phyloP scores from a whole-genome alignment of 1,140 invertebrate species.

The Drosophila takahashii region DNA sequence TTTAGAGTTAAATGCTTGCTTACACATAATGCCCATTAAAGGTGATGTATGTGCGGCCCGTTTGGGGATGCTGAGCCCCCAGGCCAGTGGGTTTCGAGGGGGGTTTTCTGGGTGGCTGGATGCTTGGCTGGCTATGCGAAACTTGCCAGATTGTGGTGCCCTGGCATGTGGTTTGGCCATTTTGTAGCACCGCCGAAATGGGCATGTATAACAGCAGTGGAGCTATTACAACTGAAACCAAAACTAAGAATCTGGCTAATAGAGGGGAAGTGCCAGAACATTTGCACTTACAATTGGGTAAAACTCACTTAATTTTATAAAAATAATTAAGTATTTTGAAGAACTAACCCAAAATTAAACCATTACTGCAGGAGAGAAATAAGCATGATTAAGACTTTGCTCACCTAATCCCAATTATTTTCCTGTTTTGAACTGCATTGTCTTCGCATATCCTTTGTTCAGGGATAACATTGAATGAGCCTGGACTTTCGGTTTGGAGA shows the following conservation, averaged over 20 bases:
- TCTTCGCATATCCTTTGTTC: background rate
- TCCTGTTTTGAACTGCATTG: background rate
- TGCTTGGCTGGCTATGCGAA: constrained; percentile 2
- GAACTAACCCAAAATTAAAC: too few relatives aligned
- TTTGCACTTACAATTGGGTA: too few relatives aligned
- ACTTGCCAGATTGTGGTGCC: constrained; percentile 16
- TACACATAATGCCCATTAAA: constrained; percentile 79
- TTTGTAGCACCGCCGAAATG: background rate
- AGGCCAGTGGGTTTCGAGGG: background rate
- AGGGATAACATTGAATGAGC: background rate
- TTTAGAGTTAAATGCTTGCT: constrained; percentile 74
- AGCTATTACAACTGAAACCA: constrained; percentile 4
- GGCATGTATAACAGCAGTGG: constrained; percentile 11
- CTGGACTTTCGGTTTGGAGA: background rate
- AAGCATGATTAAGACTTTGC: background rate
- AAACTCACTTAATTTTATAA: too few relatives aligned
- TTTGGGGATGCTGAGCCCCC: constrained; percentile 31
- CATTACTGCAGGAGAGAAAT: too few relatives aligned
- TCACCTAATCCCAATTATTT: background rate
- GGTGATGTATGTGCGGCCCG: constrained; percentile 62
- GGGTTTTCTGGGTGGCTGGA: background rate
- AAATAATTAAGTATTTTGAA: too few relatives aligned
- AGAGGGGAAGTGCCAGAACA: background rate
- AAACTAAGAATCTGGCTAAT: constrained; percentile 1
- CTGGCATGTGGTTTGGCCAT: background rate